A percentile compares a stretch with the other conserved stretches of the same genome.
phyloP scores from a whole-genome alignment of 2,113 vertebrate genomes.

The Chloroceryle aenea region DNA sequence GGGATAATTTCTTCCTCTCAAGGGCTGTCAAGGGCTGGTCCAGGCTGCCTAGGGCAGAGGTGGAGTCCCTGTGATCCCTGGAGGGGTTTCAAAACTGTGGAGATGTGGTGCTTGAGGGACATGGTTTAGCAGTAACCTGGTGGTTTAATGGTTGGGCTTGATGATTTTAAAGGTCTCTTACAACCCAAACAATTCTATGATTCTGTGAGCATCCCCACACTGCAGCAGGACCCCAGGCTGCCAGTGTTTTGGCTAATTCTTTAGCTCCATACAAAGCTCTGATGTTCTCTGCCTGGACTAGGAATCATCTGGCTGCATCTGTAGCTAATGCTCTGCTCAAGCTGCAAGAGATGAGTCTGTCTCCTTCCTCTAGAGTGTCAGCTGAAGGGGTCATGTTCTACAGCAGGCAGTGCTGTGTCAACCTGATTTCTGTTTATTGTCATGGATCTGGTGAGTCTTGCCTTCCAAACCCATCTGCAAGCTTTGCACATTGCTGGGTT shows the following conservation, averaged over 20 bases:
- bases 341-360: neutral
- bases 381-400: neutral
- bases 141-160: too few relatives aligned
- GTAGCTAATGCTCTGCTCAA: neutral
- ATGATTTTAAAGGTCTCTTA: too few relatives aligned
- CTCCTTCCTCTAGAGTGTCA: neutral
- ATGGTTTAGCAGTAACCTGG: too few relatives aligned
- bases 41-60: too few relatives aligned
- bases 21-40: too few relatives aligned
- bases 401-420: neutral
- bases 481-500: neutral
- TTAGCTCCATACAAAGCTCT: neutral
- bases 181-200: too few relatives aligned
- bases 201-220: neutral
- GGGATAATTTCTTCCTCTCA: too few relatives aligned
- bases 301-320: neutral
- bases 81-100: too few relatives aligned
- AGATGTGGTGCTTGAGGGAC: too few relatives aligned
- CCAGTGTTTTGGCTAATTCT: neutral
- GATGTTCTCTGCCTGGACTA: neutral
- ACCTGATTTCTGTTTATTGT: neutral
- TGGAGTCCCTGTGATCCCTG: too few relatives aligned
- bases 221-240: rapidly evolving
- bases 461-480: neutral
- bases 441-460: neutral